Conservation (phyloP, 2,113 vertebrate genomes). For the Alaudala cheleensis region DNA sequence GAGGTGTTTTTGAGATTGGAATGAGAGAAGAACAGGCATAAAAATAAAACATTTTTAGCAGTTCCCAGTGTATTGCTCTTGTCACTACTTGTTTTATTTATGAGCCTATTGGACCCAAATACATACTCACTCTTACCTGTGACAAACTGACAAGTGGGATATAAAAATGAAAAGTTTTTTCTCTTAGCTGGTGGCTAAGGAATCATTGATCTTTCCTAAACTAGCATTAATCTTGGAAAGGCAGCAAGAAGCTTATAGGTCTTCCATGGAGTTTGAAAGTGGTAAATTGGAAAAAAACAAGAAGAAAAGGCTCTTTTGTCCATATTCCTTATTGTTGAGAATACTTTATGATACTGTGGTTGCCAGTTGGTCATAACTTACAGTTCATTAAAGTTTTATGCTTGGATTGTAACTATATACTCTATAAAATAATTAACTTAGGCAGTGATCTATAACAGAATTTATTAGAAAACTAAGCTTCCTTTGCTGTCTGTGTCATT, state of each 20-base stretch:
- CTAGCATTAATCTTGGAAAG: constrained; percentile 49
- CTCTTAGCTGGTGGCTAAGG: constrained; percentile 17
- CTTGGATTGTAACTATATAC: neutral
- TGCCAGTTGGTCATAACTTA: neutral
- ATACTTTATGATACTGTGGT: neutral
- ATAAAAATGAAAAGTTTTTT: constrained; percentile 58
- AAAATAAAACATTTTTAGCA: constrained; percentile 45
- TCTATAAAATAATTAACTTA: constrained; percentile 7
- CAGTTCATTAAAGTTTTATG: neutral
- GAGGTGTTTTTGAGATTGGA: neutral
- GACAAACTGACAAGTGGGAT: constrained; percentile 38
- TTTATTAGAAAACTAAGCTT: neutral
- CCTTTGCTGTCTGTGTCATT: neutral
- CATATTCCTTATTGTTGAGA: neutral
- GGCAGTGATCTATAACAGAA: neutral
- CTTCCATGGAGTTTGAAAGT: neutral
- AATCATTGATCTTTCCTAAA: constrained; percentile 54
- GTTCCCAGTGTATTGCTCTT: constrained; percentile 14
- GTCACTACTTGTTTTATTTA: constrained; percentile 39
- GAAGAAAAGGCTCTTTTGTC: neutral
- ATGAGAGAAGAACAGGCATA: neutral
- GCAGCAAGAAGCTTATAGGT: neutral
- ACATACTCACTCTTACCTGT: constrained; percentile 44
- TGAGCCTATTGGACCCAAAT: constrained; percentile 21
- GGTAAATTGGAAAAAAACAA: constrained; percentile 18